Percentiles rank a stretch among this genome's conserved stretches.
phyloP scores from a whole-genome alignment of 2,113 vertebrate genomes.

The Eurystomus gularis region DNA sequence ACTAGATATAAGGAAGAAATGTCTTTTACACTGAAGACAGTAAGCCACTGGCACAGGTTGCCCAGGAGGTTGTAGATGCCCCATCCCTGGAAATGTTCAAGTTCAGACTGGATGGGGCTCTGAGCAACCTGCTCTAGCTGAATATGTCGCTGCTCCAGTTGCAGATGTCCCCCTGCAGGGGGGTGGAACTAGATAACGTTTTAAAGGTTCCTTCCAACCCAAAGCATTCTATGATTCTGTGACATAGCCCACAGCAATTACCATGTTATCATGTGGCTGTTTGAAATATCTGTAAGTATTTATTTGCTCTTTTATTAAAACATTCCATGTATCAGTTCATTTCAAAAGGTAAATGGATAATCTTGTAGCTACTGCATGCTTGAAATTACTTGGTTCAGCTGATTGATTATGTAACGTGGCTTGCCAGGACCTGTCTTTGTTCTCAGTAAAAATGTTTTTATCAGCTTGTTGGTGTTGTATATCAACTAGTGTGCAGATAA shows the following conservation, averaged over 20 bases:
- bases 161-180: background rate
- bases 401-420: background rate
- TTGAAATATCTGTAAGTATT: background rate
- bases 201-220: background rate
- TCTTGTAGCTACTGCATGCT: background rate
- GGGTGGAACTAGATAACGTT: background rate
- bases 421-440: background rate
- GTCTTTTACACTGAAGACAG: background rate
- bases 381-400: background rate
- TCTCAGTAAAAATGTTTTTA: constrained; percentile 4
- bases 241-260: background rate
- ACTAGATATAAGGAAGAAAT: background rate
- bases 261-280: background rate
- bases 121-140: background rate
- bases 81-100: background rate
- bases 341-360: background rate
- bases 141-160: background rate
- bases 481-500: background rate
- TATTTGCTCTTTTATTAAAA: background rate
- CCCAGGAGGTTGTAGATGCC: background rate
- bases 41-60: background rate
- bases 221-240: background rate
- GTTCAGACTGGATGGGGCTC: background rate
- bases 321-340: background rate
- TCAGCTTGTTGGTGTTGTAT: background rate